Conservation (phyloP, 2,113 vertebrate genomes). For the Meriones unguiculatus region DNA sequence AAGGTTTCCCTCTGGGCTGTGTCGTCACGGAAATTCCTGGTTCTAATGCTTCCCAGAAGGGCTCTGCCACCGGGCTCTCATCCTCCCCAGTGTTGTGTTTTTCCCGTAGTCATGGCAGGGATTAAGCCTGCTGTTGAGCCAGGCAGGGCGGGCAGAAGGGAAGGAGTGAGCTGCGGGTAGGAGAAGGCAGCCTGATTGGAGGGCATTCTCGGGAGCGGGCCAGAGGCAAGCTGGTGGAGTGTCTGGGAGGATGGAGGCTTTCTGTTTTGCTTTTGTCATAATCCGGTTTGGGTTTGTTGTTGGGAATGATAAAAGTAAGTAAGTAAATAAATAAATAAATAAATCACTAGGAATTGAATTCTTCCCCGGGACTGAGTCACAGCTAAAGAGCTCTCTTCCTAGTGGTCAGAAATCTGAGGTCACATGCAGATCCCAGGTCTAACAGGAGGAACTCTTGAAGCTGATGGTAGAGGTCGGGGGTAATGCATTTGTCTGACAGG, state of each 20-base stretch:
- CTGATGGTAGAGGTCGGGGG: not conserved
- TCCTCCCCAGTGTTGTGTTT: constrained; percentile 86
- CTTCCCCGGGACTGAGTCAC: not conserved
- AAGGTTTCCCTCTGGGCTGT: constrained; percentile 35
- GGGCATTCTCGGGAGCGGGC: constrained; percentile 29
- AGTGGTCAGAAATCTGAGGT: not conserved
- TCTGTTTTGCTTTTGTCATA: constrained; percentile 34
- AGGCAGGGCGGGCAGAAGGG: constrained; percentile 80
- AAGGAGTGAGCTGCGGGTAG: constrained; percentile 25
- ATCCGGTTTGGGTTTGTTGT: constrained; percentile 53
- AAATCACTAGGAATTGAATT: not conserved
- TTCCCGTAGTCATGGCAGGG: constrained; percentile 87
- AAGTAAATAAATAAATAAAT: too few species aligned
- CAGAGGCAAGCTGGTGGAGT: not conserved
- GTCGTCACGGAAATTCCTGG: constrained; percentile 61
- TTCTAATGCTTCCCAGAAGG: constrained; percentile 78
- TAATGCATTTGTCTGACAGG: not conserved
- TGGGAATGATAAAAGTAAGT: not conserved
- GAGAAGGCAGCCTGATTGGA: constrained; percentile 61
- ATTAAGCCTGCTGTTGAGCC: constrained; percentile 79
- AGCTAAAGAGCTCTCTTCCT: not conserved
- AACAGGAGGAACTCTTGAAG: not conserved
- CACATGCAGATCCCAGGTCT: not conserved
- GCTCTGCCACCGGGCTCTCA: constrained; percentile 80
- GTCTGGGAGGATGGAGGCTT: constrained; percentile 13